Conservation (phyloP, 2,797 vertebrate species). For the Luscinia megarhynchos region DNA sequence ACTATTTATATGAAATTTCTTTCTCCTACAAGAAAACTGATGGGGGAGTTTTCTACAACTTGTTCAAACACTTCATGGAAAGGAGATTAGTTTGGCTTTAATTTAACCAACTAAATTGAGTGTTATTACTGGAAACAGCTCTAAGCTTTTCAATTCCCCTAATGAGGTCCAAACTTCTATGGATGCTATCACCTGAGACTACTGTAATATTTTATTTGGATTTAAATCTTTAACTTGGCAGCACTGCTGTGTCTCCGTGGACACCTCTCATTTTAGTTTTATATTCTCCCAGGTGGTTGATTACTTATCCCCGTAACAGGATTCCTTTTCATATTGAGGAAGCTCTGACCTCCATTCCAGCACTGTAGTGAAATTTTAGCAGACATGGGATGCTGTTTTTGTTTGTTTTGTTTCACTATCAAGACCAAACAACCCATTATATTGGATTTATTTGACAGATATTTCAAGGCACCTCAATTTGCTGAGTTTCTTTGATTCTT, state of each 20-base stretch:
- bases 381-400: neutral
- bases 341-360: constrained; percentile 31
- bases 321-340: constrained; percentile 62
- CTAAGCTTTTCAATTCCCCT: constrained; percentile 72
- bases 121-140: constrained; percentile 70
- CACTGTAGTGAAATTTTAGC: constrained; percentile 12
- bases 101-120: constrained; percentile 71
- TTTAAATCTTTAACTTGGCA: constrained; percentile 65
- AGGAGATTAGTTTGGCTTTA: constrained; percentile 73
- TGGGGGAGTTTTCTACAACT: constrained; percentile 65
- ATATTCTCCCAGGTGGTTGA: constrained; percentile 62
- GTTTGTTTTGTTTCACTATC: constrained; percentile 21
- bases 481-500: constrained; percentile 55
- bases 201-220: constrained; percentile 75
- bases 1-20: neutral
- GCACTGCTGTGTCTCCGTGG: constrained; percentile 44
- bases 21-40: constrained; percentile 49
- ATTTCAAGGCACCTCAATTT: constrained; percentile 57
- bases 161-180: constrained; percentile 69
- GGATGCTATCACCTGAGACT: constrained; percentile 74
- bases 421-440: constrained; percentile 45
- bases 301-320: constrained; percentile 65
- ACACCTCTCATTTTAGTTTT: constrained; percentile 68
- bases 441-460: constrained; percentile 40
- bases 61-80: constrained; percentile 69